These are phyloP conservation scores for Eclectus roratus DNA, from an alignment of 2,113 vertebrate species.

Conservation along the genomic window DNA sequence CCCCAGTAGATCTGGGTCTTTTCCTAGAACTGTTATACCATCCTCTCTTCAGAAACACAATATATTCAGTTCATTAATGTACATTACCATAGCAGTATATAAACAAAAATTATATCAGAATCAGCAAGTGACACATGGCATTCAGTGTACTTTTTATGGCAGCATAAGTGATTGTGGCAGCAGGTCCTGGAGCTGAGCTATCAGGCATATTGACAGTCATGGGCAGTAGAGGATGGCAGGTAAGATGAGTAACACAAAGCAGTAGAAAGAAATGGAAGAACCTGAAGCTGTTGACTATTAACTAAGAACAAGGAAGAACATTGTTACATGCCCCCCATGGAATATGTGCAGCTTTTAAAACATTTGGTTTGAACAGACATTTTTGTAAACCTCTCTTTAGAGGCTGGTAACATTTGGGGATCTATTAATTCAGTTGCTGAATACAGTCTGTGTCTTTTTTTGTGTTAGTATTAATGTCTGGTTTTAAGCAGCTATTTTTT, in stretches of 20 bases:
- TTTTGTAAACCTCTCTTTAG: background rate
- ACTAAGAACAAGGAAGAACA: background rate
- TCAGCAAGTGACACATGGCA: background rate
- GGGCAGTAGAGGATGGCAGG: background rate
- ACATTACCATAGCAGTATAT: background rate
- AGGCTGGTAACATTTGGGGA: background rate
- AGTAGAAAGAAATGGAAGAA: background rate
- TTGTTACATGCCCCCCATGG: background rate
- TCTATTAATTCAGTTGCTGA: background rate
- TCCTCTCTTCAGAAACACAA: background rate
- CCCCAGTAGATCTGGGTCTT: background rate
- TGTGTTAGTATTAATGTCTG: background rate
- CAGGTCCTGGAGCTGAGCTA: background rate
- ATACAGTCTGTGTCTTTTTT: background rate
- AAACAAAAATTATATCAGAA: background rate
- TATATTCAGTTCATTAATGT: background rate
- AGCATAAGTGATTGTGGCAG: background rate
- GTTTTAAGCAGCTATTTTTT: background rate
- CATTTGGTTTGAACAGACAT: background rate
- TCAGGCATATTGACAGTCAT: background rate
- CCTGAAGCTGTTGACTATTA: background rate
- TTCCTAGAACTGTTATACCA: background rate
- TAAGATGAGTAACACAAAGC: background rate
- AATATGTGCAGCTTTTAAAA: background rate
- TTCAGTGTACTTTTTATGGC: background rate